Conservation (phyloP, 30 jellyfish, hydroid and myxozoan genomes). For the Hydractinia symbiolongicarpus region DNA sequence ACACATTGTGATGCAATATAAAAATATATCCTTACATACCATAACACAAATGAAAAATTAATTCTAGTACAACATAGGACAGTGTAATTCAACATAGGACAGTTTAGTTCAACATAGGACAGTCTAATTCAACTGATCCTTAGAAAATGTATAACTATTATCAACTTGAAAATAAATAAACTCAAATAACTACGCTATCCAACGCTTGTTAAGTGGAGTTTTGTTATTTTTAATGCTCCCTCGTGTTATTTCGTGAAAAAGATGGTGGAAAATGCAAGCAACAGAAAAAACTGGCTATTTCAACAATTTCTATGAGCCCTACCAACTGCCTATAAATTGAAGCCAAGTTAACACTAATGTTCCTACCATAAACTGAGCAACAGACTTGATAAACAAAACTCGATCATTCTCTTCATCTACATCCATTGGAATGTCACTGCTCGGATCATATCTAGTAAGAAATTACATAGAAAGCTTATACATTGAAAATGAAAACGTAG, state of each 20-base stretch:
- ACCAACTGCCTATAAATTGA: no score
- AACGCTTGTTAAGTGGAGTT: no score
- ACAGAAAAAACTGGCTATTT: no score
- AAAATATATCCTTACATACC: neutral
- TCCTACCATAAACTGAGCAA: conserved; percentile 86
- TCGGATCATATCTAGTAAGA: conserved; percentile 82
- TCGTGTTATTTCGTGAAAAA: no score
- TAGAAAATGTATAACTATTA: no score
- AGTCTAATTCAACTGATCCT: no score
- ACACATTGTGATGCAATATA: neutral
- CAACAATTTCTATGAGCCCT: no score
- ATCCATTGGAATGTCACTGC: conserved; percentile 80
- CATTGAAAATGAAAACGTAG: neutral
- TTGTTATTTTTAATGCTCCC: no score
- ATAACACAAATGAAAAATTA: neutral
- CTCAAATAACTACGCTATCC: no score
- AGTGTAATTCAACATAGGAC: neutral
- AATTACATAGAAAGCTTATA: neutral
- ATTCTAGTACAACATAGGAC: neutral
- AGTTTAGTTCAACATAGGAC: neutral
- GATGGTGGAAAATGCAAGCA: no score
- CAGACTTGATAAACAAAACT: conserved; percentile 76
- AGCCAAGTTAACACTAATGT: no score
- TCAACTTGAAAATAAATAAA: no score
- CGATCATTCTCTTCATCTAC: conserved; percentile 82